phyloP scores from a whole-genome alignment of 2,113 vertebrate species.

The Pithys albifrons region DNA sequence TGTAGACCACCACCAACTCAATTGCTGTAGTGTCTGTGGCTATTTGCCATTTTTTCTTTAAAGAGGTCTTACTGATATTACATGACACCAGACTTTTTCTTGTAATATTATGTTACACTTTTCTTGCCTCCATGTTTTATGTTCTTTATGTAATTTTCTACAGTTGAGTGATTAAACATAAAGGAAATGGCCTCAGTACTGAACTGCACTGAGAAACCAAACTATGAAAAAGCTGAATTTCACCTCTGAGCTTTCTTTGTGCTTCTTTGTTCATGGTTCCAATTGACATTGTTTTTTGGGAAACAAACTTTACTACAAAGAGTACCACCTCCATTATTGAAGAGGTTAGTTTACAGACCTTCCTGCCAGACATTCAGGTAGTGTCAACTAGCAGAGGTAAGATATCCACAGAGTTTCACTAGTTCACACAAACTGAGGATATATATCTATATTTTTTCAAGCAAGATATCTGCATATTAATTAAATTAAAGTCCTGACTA shows the following conservation, averaged over 20 bases:
- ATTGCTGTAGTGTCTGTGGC: neutral
- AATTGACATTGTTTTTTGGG: neutral
- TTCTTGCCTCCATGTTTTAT: neutral
- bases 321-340: neutral
- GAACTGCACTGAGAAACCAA: neutral
- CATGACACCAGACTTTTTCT: neutral
- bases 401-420: neutral
- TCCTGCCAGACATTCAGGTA: neutral
- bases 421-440: neutral
- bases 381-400: neutral
- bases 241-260: neutral
- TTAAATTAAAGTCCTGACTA: conserved; percentile 13
- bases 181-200: neutral
- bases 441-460: neutral
- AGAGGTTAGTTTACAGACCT: neutral
- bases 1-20: neutral
- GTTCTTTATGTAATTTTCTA: neutral
- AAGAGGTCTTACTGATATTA: neutral
- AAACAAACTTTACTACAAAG: neutral
- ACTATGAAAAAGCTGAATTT: neutral
- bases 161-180: neutral
- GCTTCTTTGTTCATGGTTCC: neutral
- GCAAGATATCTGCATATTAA: neutral
- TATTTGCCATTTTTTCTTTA: neutral
- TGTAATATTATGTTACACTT: neutral